Evolutionary conservation across 2,888 invertebrate species (phyloP).

Genomic region (Folsomia manolachei): DNA sequence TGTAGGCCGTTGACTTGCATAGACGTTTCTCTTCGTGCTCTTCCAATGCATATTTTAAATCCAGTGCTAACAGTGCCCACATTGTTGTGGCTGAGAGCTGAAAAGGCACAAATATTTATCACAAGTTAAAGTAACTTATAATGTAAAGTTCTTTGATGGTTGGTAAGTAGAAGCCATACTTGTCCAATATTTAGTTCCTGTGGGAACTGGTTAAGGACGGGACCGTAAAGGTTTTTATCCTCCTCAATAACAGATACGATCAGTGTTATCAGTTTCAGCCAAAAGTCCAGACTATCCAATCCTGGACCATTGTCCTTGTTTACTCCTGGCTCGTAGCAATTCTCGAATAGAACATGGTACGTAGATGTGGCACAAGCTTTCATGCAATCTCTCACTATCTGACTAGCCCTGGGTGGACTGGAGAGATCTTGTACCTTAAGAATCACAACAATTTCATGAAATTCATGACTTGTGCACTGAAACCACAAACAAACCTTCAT

Average conservation of each 20-base stretch:
- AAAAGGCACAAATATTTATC: not conserved
- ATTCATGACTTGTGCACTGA: too few relatives aligned
- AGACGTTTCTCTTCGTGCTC: not conserved
- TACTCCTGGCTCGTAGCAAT: constrained; percentile 80
- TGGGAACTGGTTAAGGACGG: not conserved
- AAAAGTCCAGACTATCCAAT: not conserved
- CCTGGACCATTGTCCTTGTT: not conserved
- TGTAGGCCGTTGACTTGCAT: not conserved
- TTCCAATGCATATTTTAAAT: not conserved
- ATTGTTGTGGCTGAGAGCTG: not conserved
- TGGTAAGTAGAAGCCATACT: not conserved
- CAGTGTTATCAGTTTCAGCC: not conserved
- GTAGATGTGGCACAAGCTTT: constrained; percentile 97
- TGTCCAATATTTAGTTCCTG: not conserved
- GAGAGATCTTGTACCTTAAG: constrained; percentile 98
- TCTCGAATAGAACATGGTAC: constrained; percentile 98
- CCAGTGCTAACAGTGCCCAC: not conserved
- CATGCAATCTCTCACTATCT: constrained; percentile 98
- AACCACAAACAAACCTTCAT: constrained; percentile 74
- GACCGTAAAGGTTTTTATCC: not conserved
- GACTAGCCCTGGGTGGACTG: constrained; percentile 96
- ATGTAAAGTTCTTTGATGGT: not conserved
- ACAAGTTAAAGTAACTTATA: not conserved
- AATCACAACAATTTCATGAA: too few relatives aligned
- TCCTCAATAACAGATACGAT: not conserved